These are phyloP conservation scores for Pteropus rufus DNA, from an alignment of 2,797 vertebrate species.

Conservation along the genomic window DNA sequence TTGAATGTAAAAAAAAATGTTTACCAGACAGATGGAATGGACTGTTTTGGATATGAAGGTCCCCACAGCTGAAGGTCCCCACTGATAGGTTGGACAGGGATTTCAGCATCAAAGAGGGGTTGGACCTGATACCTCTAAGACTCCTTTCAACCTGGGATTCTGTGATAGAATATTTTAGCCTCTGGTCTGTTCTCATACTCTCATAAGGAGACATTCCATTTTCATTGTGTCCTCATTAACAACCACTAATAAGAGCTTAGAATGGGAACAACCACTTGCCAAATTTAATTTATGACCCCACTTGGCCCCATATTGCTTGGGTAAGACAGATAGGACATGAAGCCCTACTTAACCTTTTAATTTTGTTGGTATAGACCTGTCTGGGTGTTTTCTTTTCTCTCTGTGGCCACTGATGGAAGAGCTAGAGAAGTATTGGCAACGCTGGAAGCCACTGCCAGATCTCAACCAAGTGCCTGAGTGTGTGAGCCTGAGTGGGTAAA, in stretches of 20 bases:
- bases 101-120: background rate
- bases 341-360: background rate
- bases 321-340: background rate
- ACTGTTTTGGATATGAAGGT: background rate
- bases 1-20: background rate
- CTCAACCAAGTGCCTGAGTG: rapidly evolving
- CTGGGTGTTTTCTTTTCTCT: background rate
- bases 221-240: background rate
- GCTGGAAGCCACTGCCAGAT: background rate
- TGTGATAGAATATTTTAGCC: background rate
- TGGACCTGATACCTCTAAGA: background rate
- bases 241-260: background rate
- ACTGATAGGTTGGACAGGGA: background rate
- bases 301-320: background rate
- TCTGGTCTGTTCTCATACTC: background rate
- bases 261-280: background rate
- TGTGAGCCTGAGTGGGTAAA: background rate
- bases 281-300: constrained; percentile 28
- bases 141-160: background rate
- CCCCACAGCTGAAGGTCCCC: background rate
- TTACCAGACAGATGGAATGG: background rate
- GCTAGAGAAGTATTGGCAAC: background rate
- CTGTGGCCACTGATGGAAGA: background rate
- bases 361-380: background rate
- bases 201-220: background rate